phyloP scores from a whole-genome alignment of 2,888 invertebrate species.

The Patella ulyssiponensis region DNA sequence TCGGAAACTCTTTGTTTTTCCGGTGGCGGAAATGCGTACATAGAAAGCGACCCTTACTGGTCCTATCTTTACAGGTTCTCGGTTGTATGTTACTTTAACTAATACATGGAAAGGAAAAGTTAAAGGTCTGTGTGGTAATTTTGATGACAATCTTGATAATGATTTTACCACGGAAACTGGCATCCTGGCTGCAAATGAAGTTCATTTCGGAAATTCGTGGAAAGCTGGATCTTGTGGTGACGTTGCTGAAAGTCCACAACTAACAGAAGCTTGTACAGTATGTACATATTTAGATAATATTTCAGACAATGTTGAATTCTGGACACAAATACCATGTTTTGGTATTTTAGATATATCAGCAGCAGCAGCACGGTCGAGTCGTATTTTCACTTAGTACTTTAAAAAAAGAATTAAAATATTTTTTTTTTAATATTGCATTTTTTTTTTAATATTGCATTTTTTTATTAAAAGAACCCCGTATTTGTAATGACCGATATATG shows the following conservation, averaged over 20 bases:
- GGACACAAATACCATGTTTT: too few relatives aligned
- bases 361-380: too few relatives aligned
- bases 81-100: conserved; percentile 30
- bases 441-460: neutral
- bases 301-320: too few relatives aligned
- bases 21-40: neutral
- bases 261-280: neutral
- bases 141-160: conserved; percentile 84
- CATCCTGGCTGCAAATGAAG: conserved; percentile 67
- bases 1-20: neutral
- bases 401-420: too few relatives aligned
- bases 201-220: conserved; percentile 90
- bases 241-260: conserved; percentile 27
- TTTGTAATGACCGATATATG: neutral
- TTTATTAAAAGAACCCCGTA: neutral
- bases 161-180: conserved; percentile 84
- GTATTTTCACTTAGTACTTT: too few relatives aligned
- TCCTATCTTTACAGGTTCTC: neutral
- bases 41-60: too few relatives aligned
- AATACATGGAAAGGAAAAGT: conserved; percentile 71
- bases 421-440: too few relatives aligned
- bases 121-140: conserved; percentile 90
- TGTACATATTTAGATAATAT: neutral
- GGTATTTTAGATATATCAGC: too few relatives aligned
- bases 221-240: conserved; percentile 80